Conservation (phyloP, 2,888 invertebrate genomes). For the Ophion obscuratus region DNA sequence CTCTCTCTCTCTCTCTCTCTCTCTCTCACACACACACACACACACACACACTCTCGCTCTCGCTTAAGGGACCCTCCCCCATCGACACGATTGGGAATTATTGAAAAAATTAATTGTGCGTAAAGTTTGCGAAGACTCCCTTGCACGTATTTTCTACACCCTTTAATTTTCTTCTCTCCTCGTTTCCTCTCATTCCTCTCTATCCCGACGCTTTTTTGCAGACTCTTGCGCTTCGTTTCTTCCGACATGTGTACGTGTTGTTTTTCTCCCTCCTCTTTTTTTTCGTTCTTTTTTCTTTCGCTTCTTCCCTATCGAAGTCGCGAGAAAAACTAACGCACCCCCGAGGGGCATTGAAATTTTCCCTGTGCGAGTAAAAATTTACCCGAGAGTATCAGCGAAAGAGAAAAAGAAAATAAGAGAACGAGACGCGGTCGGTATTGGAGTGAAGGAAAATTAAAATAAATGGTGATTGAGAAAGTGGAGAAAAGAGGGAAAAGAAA, state of each 20-base stretch:
- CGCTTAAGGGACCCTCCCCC: slow-evolving; percentile 59
- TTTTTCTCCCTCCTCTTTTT: slow-evolving; percentile 20
- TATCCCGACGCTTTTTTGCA: slow-evolving; percentile 76
- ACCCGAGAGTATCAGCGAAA: slow-evolving; percentile 6
- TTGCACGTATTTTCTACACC: slow-evolving; percentile 30
- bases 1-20: slow-evolving; percentile 43
- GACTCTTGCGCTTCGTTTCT: slow-evolving; percentile 48
- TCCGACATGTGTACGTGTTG: slow-evolving; percentile 7
- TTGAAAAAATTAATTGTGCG: slow-evolving; percentile 83
- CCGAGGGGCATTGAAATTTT: slow-evolving; percentile 46
- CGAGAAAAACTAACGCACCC: slow-evolving; percentile 42
- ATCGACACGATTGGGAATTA: slow-evolving; percentile 80
- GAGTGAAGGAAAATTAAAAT: slow-evolving; percentile 28
- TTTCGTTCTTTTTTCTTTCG: slow-evolving; percentile 20
- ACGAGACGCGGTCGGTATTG: neutral
- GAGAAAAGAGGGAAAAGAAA: slow-evolving; percentile 20
- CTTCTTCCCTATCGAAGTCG: slow-evolving; percentile 42
- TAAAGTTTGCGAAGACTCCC: slow-evolving; percentile 77
- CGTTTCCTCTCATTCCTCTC: slow-evolving; percentile 29
- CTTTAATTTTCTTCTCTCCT: slow-evolving; percentile 30
- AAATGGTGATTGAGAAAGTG: slow-evolving; percentile 24
- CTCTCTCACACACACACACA: too few species aligned
- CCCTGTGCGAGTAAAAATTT: slow-evolving; percentile 24
- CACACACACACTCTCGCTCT: neutral
- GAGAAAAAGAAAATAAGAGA: slow-evolving; percentile 13